Evolutionary conservation across 2,888 invertebrate species (phyloP).

Genomic region (Acrobasis consociella): DNA sequence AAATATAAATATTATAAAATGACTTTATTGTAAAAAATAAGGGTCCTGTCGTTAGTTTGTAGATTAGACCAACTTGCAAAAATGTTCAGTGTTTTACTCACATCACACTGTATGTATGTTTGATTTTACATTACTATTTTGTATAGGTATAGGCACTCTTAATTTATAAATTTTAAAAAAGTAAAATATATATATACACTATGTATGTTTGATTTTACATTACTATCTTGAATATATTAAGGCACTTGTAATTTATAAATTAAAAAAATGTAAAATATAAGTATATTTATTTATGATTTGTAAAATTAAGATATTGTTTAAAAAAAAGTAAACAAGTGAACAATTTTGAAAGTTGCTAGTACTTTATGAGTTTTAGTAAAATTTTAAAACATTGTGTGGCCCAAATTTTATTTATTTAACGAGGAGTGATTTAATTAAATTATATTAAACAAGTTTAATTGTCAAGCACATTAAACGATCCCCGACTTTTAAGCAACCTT

Average conservation of each 20-base stretch:
- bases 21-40: background rate
- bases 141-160: too few relatives aligned
- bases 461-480: too few relatives aligned
- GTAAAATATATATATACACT: too few relatives aligned
- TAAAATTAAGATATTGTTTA: too few relatives aligned
- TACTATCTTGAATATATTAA: too few relatives aligned
- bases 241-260: too few relatives aligned
- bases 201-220: too few relatives aligned
- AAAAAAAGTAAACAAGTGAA: background rate
- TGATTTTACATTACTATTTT: background rate
- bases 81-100: background rate
- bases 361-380: constrained; percentile 13
- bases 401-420: background rate
- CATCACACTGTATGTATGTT: background rate
- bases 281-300: too few relatives aligned
- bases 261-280: too few relatives aligned
- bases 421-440: background rate
- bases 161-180: too few relatives aligned
- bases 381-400: background rate
- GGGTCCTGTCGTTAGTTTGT: constrained; percentile 24
- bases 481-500: too few relatives aligned
- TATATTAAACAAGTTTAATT: too few relatives aligned
- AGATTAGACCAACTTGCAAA: constrained; percentile 2
- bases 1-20: background rate
- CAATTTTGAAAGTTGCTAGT: background rate